Base-by-base conservation (phyloP, 2,797 vertebrate genomes). In the Sternotherus odoratus region DNA sequence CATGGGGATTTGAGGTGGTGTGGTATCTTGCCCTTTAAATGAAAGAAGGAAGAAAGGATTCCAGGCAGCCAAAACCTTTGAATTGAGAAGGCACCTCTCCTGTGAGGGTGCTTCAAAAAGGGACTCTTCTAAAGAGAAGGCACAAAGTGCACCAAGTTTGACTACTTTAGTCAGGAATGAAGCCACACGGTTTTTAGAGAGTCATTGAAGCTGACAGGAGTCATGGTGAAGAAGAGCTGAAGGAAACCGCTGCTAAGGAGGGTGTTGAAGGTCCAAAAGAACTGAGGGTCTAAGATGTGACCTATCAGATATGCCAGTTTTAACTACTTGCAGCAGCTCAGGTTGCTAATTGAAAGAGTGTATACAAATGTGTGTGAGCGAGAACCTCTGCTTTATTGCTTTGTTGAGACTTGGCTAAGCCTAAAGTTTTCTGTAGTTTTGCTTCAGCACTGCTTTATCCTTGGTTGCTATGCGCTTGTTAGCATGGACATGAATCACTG, bases 221-320 rank as follows among this genome's bases (percentile, higher is more conserved):
- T 80, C 12, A 1, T 0, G 1, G 57, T 77, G 79, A 79, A 84
- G 82, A 88, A 77, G 60, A 95, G 94, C 72, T 81, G 85, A 81
- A 91, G 93, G 93, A 90, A 81, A 91, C 92, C 95, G 86, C 85
- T 95, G 92, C 57, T 24, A 72, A 90, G 23, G 78, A 90, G 94
- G 49, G 72, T 77, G 63, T 57, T 92, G 72, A 90, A 95, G 81
- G 39, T 48, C 10, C 51, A 88, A 69, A 23, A 36, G 63, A 56
- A 94, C 86, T 87, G 82, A 89, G 63, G 85, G 48, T 63, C 51
- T 87, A 92, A 92, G 50, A 33, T 51, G 46, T 92, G 94, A 96
- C 88, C 69, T 87, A 92, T 46, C 54, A 48, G 80, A 74, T 16
- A 24, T 85, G 91, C 85, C 83, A 93, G 53, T 77, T 95, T 86